Conservation (phyloP, 2,888 invertebrate genomes). For the Hemithea aestivaria region DNA sequence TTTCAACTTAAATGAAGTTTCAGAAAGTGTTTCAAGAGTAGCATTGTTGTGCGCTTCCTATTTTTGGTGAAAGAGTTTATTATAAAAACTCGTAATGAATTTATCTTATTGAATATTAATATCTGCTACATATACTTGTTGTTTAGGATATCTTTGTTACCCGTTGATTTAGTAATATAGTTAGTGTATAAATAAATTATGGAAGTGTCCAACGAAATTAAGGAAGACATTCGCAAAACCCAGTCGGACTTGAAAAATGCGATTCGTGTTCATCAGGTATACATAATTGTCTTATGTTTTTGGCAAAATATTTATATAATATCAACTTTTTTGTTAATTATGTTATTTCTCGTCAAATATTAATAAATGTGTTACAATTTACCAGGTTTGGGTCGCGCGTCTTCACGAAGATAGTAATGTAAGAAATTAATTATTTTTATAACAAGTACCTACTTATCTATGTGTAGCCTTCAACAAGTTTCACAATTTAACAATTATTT, state of each 20-base stretch:
- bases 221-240: conserved; percentile 80
- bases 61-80: conserved; percentile 10
- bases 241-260: conserved; percentile 81
- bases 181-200: conserved; percentile 36
- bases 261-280: conserved; percentile 81
- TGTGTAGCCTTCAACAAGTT: conserved; percentile 3
- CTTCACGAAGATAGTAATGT: conserved; percentile 78
- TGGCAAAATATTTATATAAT: too few relatives aligned
- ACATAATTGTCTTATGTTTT: too few relatives aligned
- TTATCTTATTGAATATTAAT: conserved; percentile 15
- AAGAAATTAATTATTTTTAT: conserved; percentile 34
- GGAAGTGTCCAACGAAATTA: conserved; percentile 81
- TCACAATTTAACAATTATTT: too few relatives aligned
- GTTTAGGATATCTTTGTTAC: too few relatives aligned
- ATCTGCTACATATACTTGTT: not conserved
- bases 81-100: conserved; percentile 7
- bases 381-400: conserved; percentile 79
- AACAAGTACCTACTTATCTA: conserved; percentile 8
- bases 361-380: too few relatives aligned
- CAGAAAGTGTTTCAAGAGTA: conserved; percentile 7
- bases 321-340: too few relatives aligned
- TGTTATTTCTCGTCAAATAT: too few relatives aligned
- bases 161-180: not conserved
- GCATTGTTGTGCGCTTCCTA: conserved; percentile 4
- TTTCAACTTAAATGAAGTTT: conserved; percentile 7